A percentile compares a stretch with the other conserved stretches of the same genome.
These are phyloP conservation scores for Eudyptes chrysolophus DNA, from an alignment of 2,113 vertebrate genomes.

Conservation along the genomic window DNA sequence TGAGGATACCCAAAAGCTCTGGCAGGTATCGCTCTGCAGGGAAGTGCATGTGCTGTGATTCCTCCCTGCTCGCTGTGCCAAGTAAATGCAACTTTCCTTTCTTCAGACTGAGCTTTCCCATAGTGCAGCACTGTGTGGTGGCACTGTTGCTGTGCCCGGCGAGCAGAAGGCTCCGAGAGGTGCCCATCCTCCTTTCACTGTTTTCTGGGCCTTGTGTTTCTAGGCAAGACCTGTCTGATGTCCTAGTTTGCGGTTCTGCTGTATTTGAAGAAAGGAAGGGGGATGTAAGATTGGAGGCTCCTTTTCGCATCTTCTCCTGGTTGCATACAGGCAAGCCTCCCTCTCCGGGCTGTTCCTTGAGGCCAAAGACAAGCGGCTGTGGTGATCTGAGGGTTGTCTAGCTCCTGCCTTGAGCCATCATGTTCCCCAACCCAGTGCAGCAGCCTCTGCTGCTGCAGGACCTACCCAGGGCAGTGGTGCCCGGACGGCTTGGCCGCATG, in stretches of 20 bases:
- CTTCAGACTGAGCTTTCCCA: background rate
- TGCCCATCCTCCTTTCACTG: background rate
- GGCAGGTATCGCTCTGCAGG: background rate
- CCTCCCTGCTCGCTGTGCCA: background rate
- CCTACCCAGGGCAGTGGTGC: background rate
- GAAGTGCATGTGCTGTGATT: rapidly evolving
- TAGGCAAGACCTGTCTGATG: background rate
- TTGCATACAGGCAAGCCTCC: background rate
- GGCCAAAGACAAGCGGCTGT: background rate
- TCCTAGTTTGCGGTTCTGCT: background rate
- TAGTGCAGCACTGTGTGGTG: background rate
- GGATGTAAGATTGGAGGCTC: background rate
- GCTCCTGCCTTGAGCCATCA: background rate
- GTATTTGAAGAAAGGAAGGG: background rate
- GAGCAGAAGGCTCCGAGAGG: background rate
- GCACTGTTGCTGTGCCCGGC: rapidly evolving
- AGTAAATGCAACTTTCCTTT: background rate
- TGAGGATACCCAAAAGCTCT: background rate
- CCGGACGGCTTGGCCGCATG: rapidly evolving
- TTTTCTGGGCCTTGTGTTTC: background rate
- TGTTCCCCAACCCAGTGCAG: background rate
- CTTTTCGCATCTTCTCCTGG: background rate
- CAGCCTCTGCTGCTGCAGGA: background rate
- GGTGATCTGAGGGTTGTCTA: background rate
- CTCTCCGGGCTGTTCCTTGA: background rate